Percentiles rank a stretch among this genome's conserved stretches.
phyloP scores from a whole-genome alignment of 1,140 invertebrate species.

The Gonioctena quinquepunctata region DNA sequence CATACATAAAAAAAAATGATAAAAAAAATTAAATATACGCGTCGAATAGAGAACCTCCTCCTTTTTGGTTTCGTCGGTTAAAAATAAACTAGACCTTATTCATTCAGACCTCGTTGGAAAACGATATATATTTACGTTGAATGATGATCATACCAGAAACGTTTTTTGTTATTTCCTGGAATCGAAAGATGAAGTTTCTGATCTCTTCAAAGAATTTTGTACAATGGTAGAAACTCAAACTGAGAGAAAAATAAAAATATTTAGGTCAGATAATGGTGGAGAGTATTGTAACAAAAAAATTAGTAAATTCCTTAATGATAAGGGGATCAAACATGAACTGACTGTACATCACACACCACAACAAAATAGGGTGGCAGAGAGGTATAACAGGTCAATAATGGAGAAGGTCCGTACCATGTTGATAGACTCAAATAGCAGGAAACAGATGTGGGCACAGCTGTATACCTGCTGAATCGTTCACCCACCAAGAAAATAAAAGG shows the following conservation, averaged over 20 bases:
- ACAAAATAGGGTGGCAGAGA: conserved; percentile 55
- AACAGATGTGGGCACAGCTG: conserved; percentile 47
- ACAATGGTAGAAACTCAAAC: conserved; percentile 40
- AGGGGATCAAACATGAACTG: conserved; percentile 51
- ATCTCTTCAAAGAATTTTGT: conserved; percentile 40
- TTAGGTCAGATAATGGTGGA: conserved; percentile 44
- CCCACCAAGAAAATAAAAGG: conserved; percentile 43
- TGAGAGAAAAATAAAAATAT: conserved; percentile 39
- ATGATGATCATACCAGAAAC: conserved; percentile 52
- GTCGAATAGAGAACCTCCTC: too few relatives aligned
- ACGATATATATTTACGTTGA: conserved; percentile 51
- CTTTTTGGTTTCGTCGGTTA: too few relatives aligned
- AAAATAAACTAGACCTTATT: conserved; percentile 29
- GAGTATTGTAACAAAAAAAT: conserved; percentile 49
- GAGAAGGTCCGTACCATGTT: conserved; percentile 41
- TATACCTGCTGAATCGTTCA: conserved; percentile 50
- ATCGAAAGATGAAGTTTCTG: conserved; percentile 43
- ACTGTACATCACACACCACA: conserved; percentile 54
- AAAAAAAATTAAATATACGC: too few relatives aligned
- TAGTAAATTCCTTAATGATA: conserved; percentile 31
- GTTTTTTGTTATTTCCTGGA: conserved; percentile 45
- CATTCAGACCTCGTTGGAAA: conserved; percentile 38
- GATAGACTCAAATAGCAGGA: conserved; percentile 48
- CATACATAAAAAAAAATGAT: too few relatives aligned
- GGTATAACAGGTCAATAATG: conserved; percentile 45